Evolutionary conservation across 2,888 invertebrate genomes (phyloP), one percentile per base, ranked within the genome.

Genomic region (Drosophila helvetica): DNA sequence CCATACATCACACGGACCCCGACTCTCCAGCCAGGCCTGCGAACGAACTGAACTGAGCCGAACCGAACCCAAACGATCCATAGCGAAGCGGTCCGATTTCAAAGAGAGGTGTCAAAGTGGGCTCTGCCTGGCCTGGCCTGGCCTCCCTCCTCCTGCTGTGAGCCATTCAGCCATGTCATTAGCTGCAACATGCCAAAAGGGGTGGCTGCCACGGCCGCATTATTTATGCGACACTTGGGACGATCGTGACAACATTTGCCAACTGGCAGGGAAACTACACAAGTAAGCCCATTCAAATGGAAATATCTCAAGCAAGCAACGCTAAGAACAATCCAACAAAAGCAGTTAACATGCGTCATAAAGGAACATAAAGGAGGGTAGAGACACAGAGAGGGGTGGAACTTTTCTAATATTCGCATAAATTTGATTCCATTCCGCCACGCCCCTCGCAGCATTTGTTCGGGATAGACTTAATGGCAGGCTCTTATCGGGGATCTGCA

Each of bases 151-250:
- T 66, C 73, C 79, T 64, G 78, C 78, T 72, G 84, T 17, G 77
- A 48, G 42, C 51, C 60, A 61, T 63, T 51, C 27, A 45, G 63
- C 53, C 45, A 43, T 25, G 18, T 42, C 53, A 46, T 55, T 47
- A 57, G 64, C 30, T 47, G 38, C 38, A 38, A n/a, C 38, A 38
- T 38, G 38, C 50, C 42, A 55, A 65, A 62, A 79, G 66, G 70
- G 74, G 66, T 62, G 68, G 71, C 47, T 60, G 33, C 7, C 46
- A 17, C 38, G 42, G 65, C 59, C 66, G 45, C 38, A 33, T 77
- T 75, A 73, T 75, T 82, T 82, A 80, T 86, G 73, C 74, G 86
- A 72, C 86, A 78, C 71, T 79, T 69, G 54, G 62, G 67, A 52
- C 8, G 27, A 27, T 45, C 58, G 65, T 71, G 69, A 73, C 72